Evolutionary conservation across 2,113 vertebrate genomes (phyloP).

Genomic region (Nycticryphes semicollaris): DNA sequence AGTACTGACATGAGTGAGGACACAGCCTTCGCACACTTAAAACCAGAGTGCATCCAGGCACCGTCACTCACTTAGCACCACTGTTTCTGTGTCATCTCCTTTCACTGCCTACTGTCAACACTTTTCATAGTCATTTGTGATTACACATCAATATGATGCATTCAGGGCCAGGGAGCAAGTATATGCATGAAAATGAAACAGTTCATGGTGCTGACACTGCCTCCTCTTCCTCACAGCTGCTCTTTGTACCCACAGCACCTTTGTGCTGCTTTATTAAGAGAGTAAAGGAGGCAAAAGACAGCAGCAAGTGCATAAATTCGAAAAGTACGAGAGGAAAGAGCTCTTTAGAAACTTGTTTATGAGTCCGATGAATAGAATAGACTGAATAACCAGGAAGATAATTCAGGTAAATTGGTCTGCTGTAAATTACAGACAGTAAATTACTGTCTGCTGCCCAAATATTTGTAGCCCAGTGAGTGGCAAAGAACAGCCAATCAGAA

Average conservation of each 20-base stretch:
- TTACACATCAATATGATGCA: neutral
- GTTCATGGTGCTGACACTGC: neutral
- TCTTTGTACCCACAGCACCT: neutral
- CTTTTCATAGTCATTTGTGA: neutral
- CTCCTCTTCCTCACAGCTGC: neutral
- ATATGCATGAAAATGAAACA: neutral
- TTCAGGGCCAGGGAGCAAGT: neutral
- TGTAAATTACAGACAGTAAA: no score
- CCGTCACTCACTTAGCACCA: neutral
- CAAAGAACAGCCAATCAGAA: neutral
- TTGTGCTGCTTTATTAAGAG: neutral
- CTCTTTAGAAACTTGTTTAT: neutral
- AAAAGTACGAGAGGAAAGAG: neutral
- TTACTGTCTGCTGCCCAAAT: neutral
- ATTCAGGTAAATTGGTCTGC: neutral
- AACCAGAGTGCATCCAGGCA: neutral
- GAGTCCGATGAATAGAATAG: neutral
- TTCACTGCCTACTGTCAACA: neutral
- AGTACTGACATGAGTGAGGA: neutral
- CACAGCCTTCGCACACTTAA: rapidly evolving
- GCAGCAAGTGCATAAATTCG: neutral
- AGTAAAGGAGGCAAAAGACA: neutral
- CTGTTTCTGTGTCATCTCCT: neutral
- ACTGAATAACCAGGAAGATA: neutral
- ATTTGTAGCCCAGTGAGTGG: neutral